Evolutionary conservation across 2,797 vertebrate species (phyloP).

Genomic region (Ptychadena robeensis): DNA sequence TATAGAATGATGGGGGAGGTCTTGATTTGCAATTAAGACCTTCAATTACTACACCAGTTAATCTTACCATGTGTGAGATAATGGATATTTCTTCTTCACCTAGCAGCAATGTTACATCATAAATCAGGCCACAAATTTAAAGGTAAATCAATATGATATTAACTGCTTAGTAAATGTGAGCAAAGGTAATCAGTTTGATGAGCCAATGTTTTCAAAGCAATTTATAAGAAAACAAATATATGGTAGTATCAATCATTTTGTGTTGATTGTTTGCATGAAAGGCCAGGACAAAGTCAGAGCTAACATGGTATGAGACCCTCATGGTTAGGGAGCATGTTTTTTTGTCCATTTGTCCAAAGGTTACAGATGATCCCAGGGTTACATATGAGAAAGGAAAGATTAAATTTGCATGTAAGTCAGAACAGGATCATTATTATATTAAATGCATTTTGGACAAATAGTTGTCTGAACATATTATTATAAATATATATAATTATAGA

Average conservation of each 20-base stretch:
- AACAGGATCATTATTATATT: no score
- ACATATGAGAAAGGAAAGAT: no score
- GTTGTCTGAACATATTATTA: no score
- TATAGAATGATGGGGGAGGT: not conserved
- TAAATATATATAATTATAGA: no score
- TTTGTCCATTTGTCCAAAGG: no score
- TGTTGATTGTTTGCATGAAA: not conserved
- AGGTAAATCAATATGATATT: conserved; percentile 27
- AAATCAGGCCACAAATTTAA: conserved; percentile 32
- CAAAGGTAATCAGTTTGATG: conserved; percentile 8
- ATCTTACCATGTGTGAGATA: not conserved
- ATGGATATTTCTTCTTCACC: not conserved
- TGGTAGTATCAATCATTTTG: not conserved
- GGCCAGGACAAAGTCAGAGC: not conserved
- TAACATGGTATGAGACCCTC: not conserved
- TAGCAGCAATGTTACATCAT: not conserved
- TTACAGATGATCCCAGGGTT: no score
- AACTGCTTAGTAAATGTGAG: not conserved
- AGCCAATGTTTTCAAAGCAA: not conserved
- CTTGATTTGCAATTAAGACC: conserved; percentile 15
- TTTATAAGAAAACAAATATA: conserved; percentile 16
- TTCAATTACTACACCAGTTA: conserved; percentile 20
- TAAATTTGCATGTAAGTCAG: no score
- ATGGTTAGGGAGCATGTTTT: not conserved
- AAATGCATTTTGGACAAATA: no score